Evolutionary conservation across 2,113 vertebrate genomes (phyloP).

Genomic region (Mesoclemmys tuberculata): DNA sequence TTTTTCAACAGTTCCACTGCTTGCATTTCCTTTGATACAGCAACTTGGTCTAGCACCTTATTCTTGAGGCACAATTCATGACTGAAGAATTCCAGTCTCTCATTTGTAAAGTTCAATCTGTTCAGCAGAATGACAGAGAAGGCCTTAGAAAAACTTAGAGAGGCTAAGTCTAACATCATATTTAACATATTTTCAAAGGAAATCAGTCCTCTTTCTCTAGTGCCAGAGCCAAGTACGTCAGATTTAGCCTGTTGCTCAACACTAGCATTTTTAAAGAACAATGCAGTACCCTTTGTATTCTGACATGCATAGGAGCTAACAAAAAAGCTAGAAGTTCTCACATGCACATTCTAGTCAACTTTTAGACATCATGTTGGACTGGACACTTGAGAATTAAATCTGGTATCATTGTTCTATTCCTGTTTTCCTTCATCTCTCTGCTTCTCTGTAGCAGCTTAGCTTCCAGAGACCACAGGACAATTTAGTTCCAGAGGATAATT

Average conservation of each 20-base stretch:
- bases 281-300: not conserved
- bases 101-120: not conserved
- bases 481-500: no score
- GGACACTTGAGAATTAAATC: not conserved
- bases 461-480: no score
- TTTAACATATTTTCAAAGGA: not conserved
- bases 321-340: not conserved
- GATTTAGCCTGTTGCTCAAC: not conserved
- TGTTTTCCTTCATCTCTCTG: not conserved
- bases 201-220: not conserved
- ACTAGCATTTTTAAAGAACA: not conserved
- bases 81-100: not conserved
- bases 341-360: not conserved
- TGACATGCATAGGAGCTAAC: not conserved
- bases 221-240: not conserved
- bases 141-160: not conserved
- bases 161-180: not conserved
- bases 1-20: not conserved
- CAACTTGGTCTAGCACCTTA: not conserved
- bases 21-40: not conserved
- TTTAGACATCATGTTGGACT: accelerated
- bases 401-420: not conserved
- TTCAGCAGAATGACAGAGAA: not conserved
- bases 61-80: not conserved
- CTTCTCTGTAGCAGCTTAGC: not conserved